Evolutionary conservation across 1,140 invertebrate genomes (phyloP), one percentile per base, ranked within the genome.

Genomic region (Sminthurides bifidus): DNA sequence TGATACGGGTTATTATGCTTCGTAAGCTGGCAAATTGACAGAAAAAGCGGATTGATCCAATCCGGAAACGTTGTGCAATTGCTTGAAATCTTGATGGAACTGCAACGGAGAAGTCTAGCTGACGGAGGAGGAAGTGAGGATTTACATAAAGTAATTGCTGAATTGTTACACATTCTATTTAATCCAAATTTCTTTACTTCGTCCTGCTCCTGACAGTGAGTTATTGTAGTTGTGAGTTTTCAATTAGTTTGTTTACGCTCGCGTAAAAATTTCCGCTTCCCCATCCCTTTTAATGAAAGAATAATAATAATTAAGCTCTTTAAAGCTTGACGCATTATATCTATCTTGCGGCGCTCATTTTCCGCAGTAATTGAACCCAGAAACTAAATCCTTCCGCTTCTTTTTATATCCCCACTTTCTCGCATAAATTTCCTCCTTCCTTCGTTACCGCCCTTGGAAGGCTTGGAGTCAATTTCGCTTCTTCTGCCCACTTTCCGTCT

Each of bases 221-320:
- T 64, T 64, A 64, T 64, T 60, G 56, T 59, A 53, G 56, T 58
- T 58, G 55, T 64, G 59, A 56, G 55, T 64, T 64, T 60, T 60
- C 58, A 63, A 63, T 63, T 63, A 63, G 61, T 63, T 63, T 60
- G 58, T 64, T 64, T 60, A 59, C 62, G 58, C 52, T 59, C 52
- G 52, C 31, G 50, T 61, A 55, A 61, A 60, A 59, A 60, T 60
- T 56, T 46, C 52, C 55, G 51, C 59, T 59, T 59, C 58, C 44
- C 54, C 51, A 50, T 54, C 41, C 50, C 53, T 59, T 63, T 63
- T 63, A 63, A 63, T 63, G 61, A 63, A 63, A 63, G 61, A 63
- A 63, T 63, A 63, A 63, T 63, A 63, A 63, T 63, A 63, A 63
- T 63, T 63, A 63, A 59, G 61, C 57, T 63, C 61, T 63, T 63